Base-by-base conservation (phyloP, 2,888 invertebrate species). In the Ischnura elegans region DNA sequence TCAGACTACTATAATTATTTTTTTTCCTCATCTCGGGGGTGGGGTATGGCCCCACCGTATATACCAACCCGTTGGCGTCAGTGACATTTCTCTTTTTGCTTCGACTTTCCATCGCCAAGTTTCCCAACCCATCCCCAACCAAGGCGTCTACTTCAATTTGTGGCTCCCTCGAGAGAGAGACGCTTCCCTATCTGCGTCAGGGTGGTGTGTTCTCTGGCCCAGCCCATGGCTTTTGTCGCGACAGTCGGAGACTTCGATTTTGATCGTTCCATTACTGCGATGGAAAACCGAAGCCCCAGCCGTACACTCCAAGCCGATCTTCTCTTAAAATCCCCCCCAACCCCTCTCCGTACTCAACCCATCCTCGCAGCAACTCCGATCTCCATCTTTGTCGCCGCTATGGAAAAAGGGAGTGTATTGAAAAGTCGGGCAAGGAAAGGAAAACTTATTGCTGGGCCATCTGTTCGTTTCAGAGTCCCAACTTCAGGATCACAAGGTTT, bases 361-460 rank as follows among this genome's bases (percentile, higher is more conserved):
- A 13, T 36, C 36, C 76, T 76, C 76, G 29, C 36, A 13, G 29
- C 61, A 61, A n/a, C 61, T 5, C n/a, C n/a, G 76, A 76, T 76
- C 76, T 76, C 76, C 76, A 76, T 76, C 76, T 76, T 76, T 76
- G 76, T 76, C 76, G 76, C 76, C 8, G 76, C 76, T 29, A 36
- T 76, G 76, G 76, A 76, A 36, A 76, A 36, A 76, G 76, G n/a
- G 90, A 42, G 66, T 61, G 55, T 61, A 90, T 61, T 61, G 90
- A 61, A 61, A 76, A 90, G 61, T 90, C 90, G 61, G 25, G 90
- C 13, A 55, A 29, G 42, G 90, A 90, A 66, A 90, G 90, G 61
- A 90, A 90, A 90, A 90, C 90, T 61, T 90, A 90, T 90, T 66
- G 90, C 90, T 43, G 66, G 25, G 61, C 90, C 90, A 90, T 90